phyloP scores from a whole-genome alignment of 64 coral and sea anemone genomes.

The Trachythela sp. region DNA sequence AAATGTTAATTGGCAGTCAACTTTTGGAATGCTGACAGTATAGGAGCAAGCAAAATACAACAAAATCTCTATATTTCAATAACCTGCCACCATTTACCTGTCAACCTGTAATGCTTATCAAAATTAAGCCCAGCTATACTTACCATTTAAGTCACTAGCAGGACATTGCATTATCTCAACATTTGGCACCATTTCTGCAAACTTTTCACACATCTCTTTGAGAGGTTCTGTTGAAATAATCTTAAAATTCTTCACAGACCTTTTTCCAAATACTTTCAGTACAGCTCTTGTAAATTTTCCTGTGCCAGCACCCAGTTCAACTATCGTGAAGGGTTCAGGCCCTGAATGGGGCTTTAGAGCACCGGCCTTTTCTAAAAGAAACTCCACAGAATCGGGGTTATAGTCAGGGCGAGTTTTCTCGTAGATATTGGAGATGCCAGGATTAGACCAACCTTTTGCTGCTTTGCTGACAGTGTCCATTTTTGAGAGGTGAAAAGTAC shows the following conservation, averaged over 20 bases:
- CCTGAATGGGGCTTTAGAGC: not conserved
- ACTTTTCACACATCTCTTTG: conserved; percentile 60
- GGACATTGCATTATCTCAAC: conserved; percentile 55
- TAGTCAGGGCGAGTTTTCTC: conserved; percentile 74
- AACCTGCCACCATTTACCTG: too few relatives aligned
- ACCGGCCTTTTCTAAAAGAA: conserved; percentile 53
- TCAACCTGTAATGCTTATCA: too few relatives aligned
- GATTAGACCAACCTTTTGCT: not conserved
- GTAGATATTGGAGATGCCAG: conserved; percentile 50
- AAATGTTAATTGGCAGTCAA: too few relatives aligned
- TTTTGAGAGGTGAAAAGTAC: not conserved
- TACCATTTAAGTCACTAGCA: conserved; percentile 60
- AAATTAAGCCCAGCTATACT: not conserved
- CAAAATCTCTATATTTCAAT: too few relatives aligned
- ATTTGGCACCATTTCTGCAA: conserved; percentile 41
- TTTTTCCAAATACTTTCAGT: conserved; percentile 27
- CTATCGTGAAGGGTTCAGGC: conserved; percentile 33
- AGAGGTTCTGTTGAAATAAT: conserved; percentile 64
- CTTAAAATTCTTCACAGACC: conserved; percentile 29
- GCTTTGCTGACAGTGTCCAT: not conserved
- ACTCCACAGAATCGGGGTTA: conserved; percentile 63
- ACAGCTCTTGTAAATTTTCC: conserved; percentile 71
- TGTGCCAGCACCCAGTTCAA: conserved; percentile 83
- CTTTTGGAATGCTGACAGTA: too few relatives aligned
- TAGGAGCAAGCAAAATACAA: too few relatives aligned